Evolutionary conservation across 2,888 invertebrate species (phyloP).

Genomic region (Coenonympha arcania): DNA sequence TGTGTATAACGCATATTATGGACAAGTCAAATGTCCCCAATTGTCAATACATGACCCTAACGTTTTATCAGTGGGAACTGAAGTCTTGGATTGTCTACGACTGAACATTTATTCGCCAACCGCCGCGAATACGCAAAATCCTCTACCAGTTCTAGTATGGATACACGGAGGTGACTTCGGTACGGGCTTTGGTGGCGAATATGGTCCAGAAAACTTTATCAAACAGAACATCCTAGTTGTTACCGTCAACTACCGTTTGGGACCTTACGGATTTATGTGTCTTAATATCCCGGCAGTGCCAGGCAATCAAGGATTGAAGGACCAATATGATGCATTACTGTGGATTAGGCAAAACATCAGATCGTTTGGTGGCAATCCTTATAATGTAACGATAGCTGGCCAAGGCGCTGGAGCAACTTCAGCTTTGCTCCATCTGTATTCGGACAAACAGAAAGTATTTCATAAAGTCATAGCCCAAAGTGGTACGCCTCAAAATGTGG

Average conservation of each 20-base stretch:
- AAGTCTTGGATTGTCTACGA: conserved; percentile 75
- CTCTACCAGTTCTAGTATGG: conserved; percentile 61
- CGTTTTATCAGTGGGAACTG: conserved; percentile 31
- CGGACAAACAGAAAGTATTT: conserved; percentile 54
- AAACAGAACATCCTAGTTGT: conserved; percentile 56
- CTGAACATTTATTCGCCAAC: conserved; percentile 75
- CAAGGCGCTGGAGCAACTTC: conserved; percentile 59
- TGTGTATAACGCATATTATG: conserved; percentile 53
- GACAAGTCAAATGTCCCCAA: conserved; percentile 55
- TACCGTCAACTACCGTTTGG: conserved; percentile 61
- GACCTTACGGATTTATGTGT: conserved; percentile 65
- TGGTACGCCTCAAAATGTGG: conserved; percentile 55
- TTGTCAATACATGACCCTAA: conserved; percentile 22
- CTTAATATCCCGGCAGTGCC: conserved; percentile 51
- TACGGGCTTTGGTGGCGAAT: conserved; percentile 46
- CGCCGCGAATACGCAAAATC: conserved; percentile 47
- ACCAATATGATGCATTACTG: conserved; percentile 53
- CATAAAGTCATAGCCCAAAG: conserved; percentile 59
- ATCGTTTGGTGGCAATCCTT: conserved; percentile 63
- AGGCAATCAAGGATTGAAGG: conserved; percentile 65
- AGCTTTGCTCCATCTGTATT: conserved; percentile 55
- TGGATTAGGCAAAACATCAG: conserved; percentile 60
- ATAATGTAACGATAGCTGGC: conserved; percentile 58
- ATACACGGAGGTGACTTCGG: conserved; percentile 59
- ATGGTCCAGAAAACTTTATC: conserved; percentile 47